Percentiles rank a stretch among this genome's conserved stretches.
These are phyloP conservation scores for Lepidonotus clava DNA, from an alignment of 2,888 invertebrate genomes.

Conservation along the genomic window DNA sequence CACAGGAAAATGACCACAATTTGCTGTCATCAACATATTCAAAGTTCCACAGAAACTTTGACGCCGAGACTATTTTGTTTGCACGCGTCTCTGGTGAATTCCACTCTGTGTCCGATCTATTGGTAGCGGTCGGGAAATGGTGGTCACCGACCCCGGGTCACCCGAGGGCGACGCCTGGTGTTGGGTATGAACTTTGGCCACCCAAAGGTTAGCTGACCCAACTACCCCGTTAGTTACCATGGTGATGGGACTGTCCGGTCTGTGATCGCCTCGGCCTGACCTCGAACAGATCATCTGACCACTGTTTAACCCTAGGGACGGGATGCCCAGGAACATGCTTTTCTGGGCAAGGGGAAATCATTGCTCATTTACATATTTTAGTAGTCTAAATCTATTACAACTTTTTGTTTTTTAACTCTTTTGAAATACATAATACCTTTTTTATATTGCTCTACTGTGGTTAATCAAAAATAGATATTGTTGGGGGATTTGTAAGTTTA, in stretches of 20 bases:
- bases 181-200: neutral
- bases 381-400: too few species aligned
- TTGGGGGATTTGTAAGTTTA: too few species aligned
- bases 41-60: neutral
- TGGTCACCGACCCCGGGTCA: slow-evolving; percentile 9
- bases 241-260: slow-evolving; percentile 8
- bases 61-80: neutral
- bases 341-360: too few species aligned
- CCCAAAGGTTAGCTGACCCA: neutral
- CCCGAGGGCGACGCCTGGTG: neutral
- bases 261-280: slow-evolving; percentile 12
- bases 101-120: too few species aligned
- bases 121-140: neutral
- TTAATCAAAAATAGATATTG: too few species aligned
- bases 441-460: too few species aligned
- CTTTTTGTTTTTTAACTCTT: too few species aligned
- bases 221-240: slow-evolving; percentile 12
- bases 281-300: neutral
- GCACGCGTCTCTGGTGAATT: too few species aligned
- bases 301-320: neutral
- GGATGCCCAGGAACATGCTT: too few species aligned
- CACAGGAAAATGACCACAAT: neutral
- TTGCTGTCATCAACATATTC: neutral
- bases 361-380: too few species aligned
- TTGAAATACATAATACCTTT: too few species aligned